phyloP scores from a whole-genome alignment of 2,888 invertebrate species.

The Drosophila ezoana region DNA sequence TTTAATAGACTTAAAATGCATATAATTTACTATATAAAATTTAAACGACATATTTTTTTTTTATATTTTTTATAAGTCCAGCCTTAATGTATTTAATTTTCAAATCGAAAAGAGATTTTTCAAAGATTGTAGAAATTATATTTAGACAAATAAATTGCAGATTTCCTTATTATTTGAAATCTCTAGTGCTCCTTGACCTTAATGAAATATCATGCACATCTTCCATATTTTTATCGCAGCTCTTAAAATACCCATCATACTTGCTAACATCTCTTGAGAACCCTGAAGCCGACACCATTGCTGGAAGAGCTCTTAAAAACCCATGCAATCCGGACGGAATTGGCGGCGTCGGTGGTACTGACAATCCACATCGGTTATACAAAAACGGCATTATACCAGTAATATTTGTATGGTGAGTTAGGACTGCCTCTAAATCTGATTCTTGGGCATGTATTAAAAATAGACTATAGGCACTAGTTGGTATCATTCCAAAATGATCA shows the following conservation, averaged over 20 bases:
- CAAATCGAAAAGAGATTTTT: slow-evolving; percentile 19
- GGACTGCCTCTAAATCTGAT: slow-evolving; percentile 82
- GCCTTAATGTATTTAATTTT: slow-evolving; percentile 53
- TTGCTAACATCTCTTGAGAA: slow-evolving; percentile 77
- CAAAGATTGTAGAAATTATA: neutral
- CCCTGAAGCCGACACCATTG: slow-evolving; percentile 80
- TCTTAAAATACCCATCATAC: slow-evolving; percentile 73
- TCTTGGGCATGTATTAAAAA: slow-evolving; percentile 87
- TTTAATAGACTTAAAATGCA: neutral
- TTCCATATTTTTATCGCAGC: slow-evolving; percentile 60
- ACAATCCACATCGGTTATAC: slow-evolving; percentile 83
- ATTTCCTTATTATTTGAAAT: slow-evolving; percentile 41
- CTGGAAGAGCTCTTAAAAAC: slow-evolving; percentile 84
- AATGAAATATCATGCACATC: slow-evolving; percentile 51
- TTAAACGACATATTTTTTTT: slow-evolving; percentile 6
- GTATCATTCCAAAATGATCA: slow-evolving; percentile 87
- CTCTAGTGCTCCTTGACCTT: slow-evolving; percentile 41
- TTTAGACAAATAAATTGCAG: slow-evolving; percentile 11
- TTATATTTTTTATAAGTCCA: slow-evolving; percentile 35
- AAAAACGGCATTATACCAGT: slow-evolving; percentile 84
- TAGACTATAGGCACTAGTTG: slow-evolving; percentile 86
- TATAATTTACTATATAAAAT: neutral
- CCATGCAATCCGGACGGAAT: slow-evolving; percentile 85
- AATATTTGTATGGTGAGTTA: slow-evolving; percentile 83
- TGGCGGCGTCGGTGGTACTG: slow-evolving; percentile 83